Base-by-base conservation (phyloP, 2,888 invertebrate genomes). In the Dexiosoma caninum region DNA sequence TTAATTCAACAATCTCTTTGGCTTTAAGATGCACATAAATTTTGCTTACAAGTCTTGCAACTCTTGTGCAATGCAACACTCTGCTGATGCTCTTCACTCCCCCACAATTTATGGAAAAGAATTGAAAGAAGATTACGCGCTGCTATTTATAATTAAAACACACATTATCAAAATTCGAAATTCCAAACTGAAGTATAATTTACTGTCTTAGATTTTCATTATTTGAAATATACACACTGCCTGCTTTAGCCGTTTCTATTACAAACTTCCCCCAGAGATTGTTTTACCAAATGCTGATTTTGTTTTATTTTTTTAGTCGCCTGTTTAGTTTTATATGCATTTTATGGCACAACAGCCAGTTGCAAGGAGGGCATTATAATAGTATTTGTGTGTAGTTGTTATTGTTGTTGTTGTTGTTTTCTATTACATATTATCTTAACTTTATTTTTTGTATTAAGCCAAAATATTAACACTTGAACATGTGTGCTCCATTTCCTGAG, bases 381-480 rank as follows among this genome's bases (percentile, higher is more conserved):
- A 51, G 37, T n/a, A n/a, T n/a, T n/a, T n/a, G n/a, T n/a, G n/a
- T n/a, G n/a, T n/a, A n/a, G n/a, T n/a, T n/a, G n/a, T n/a, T n/a
- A n/a, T n/a, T n/a, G 51, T 21, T 60, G 27, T 10, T 49, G 30
- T 27, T 30, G n/a, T 64, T 32, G 16, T 55, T 55, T 32, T 19
- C 37, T 62, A 27, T 62, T 27, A 49, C 16, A 35, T 35, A 16
- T 57, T 32, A 51, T 69, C 57, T 64, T n/a, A 57, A 49, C 42
- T 67, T 75, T 66, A 66, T 67, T 67, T n/a, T 67, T 53, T 74
- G 19, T 60, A 77, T 74, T 72, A 77, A 71, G 60, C 72, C 67
- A 81, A 81, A 27, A 81, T 81, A 81, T 77, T 81, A 81, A 72
- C 77, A 81, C 81, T 81, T 81, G 69, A 81, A 53, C 81, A 81